Evolutionary conservation across 30 jellyfish, hydroid and myxozoan species (phyloP).

Genomic region (Hydra vulgaris): DNA sequence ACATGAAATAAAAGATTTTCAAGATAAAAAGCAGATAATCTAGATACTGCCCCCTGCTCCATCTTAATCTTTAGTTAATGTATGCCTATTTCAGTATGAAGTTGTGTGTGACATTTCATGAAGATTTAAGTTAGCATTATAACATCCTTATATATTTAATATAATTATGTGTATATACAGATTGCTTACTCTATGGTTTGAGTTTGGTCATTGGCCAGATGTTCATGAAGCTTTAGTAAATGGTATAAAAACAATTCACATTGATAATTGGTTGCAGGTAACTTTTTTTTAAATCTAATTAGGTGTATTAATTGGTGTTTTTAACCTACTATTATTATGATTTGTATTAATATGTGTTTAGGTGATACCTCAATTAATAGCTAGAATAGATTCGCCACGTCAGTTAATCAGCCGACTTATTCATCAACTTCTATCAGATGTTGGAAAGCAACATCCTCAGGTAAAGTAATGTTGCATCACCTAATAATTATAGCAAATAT

Average conservation of each 20-base stretch:
- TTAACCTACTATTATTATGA: too few species aligned
- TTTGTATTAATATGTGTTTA: neutral
- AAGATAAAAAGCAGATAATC: too few species aligned
- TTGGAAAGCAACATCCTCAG: slow-evolving; percentile 99
- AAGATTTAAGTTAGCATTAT: too few species aligned
- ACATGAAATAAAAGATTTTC: too few species aligned
- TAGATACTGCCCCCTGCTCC: too few species aligned
- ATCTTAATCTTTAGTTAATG: too few species aligned
- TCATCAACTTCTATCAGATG: slow-evolving; percentile 78
- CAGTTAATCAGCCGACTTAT: slow-evolving; percentile 71
- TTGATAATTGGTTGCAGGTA: slow-evolving; percentile 99
- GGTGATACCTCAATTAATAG: slow-evolving; percentile 98
- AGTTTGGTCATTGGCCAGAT: slow-evolving; percentile 73
- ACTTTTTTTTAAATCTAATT: too few species aligned
- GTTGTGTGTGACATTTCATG: too few species aligned
- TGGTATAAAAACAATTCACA: slow-evolving; percentile 78
- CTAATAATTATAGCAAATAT: neutral
- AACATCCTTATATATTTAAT: neutral
- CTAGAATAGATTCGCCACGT: slow-evolving; percentile 96
- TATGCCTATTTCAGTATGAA: too few species aligned
- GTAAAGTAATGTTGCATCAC: slow-evolving; percentile 17
- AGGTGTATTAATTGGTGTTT: neutral
- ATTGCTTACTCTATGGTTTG: slow-evolving; percentile 94
- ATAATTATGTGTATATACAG: slow-evolving; percentile 4
- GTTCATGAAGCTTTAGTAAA: slow-evolving; percentile 85